phyloP scores from a whole-genome alignment of 1,140 invertebrate genomes.

The Zaprionus inermis region DNA sequence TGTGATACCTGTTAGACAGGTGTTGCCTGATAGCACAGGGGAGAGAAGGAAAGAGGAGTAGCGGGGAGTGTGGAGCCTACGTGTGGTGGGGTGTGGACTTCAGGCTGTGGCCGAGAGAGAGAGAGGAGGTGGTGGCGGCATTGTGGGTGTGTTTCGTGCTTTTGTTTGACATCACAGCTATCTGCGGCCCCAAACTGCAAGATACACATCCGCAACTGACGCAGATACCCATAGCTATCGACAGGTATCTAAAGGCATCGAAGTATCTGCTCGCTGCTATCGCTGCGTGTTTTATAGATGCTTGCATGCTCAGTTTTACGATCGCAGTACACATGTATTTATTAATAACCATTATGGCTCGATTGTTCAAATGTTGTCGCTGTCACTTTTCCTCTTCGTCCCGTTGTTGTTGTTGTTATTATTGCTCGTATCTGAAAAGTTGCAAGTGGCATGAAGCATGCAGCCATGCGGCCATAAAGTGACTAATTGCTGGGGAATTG shows the following conservation, averaged over 20 bases:
- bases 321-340: constrained; percentile 71
- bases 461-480: constrained; percentile 37
- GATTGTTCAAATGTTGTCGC: constrained; percentile 49
- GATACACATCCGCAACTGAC: constrained; percentile 31
- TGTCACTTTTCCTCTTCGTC: constrained; percentile 1
- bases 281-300: constrained; percentile 52
- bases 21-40: constrained; percentile 1
- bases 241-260: background rate
- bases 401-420: constrained; percentile 34
- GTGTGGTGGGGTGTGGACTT: constrained; percentile 1
- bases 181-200: constrained; percentile 30
- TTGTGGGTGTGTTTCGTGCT: constrained; percentile 69
- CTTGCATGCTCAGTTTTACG: constrained; percentile 74
- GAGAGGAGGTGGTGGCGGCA: constrained; percentile 12
- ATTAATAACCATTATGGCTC: constrained; percentile 75
- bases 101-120: background rate
- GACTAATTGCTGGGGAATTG: constrained; percentile 38
- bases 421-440: constrained; percentile 36
- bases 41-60: background rate
- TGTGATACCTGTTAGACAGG: constrained; percentile 64
- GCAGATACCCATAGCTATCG: constrained; percentile 14
- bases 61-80: background rate
- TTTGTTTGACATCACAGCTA: constrained; percentile 56
- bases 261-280: constrained; percentile 23
- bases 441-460: constrained; percentile 35